Percentiles rank a stretch among this genome's conserved stretches.
Conservation (phyloP, 2,797 vertebrate species). For the Chelmon rostratus region DNA sequence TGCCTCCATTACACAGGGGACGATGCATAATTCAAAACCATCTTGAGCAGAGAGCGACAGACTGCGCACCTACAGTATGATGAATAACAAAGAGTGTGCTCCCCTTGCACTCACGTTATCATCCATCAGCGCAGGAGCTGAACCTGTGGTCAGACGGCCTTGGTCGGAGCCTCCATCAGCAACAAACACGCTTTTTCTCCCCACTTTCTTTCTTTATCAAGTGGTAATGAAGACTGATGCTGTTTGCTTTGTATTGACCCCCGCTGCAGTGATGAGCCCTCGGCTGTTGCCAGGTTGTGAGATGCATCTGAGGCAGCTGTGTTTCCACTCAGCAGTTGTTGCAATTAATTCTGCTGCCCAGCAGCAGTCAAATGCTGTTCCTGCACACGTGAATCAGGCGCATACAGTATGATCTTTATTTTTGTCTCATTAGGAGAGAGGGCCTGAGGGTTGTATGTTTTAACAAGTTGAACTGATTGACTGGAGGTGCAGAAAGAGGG, state of each 20-base stretch:
- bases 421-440: background rate
- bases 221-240: constrained; percentile 27
- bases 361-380: constrained; percentile 26
- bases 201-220: background rate
- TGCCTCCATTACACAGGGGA: constrained; percentile 52
- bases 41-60: constrained; percentile 55
- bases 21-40: constrained; percentile 73
- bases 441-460: background rate
- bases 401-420: constrained; percentile 3
- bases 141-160: constrained; percentile 30
- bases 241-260: constrained; percentile 39
- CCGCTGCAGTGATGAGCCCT: constrained; percentile 40
- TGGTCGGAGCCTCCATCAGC: constrained; percentile 29
- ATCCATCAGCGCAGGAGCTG: constrained; percentile 36
- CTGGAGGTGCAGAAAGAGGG: constrained; percentile 7
- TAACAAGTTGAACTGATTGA: constrained; percentile 2
- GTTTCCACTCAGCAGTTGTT: constrained; percentile 27
- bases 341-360: constrained; percentile 25
- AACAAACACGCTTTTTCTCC: background rate
- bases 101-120: constrained; percentile 48
- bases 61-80: constrained; percentile 58
- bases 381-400: constrained; percentile 5
- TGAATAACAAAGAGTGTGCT: constrained; percentile 65
- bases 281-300: constrained; percentile 42
- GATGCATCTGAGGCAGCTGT: constrained; percentile 41